phyloP scores from a whole-genome alignment of 2,113 vertebrate species.

The Lates calcarifer region DNA sequence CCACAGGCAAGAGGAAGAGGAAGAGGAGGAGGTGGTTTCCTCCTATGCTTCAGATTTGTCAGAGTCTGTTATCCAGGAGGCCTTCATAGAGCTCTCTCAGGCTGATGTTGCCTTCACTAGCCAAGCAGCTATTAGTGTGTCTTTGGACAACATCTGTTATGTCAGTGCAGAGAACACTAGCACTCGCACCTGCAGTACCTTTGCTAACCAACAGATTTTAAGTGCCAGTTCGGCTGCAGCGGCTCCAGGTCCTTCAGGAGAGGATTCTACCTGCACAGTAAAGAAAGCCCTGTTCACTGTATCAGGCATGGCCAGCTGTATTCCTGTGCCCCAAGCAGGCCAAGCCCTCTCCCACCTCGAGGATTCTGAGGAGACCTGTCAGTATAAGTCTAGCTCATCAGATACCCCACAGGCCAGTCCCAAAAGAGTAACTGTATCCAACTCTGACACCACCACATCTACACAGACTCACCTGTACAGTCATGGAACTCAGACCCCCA shows the following conservation, averaged over 20 bases:
- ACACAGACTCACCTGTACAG: slow-evolving; percentile 75
- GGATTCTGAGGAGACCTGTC: slow-evolving; percentile 77
- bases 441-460: slow-evolving; percentile 79
- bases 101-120: slow-evolving; percentile 92
- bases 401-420: slow-evolving; percentile 64
- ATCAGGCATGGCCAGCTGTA: slow-evolving; percentile 93
- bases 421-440: slow-evolving; percentile 61
- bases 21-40: slow-evolving; percentile 90
- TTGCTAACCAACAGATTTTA: slow-evolving; percentile 77
- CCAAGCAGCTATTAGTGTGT: slow-evolving; percentile 95
- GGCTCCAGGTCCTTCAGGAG: slow-evolving; percentile 69
- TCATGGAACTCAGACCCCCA: slow-evolving; percentile 48
- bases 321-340: slow-evolving; percentile 93
- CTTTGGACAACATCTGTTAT: slow-evolving; percentile 90
- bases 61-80: slow-evolving; percentile 98
- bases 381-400: slow-evolving; percentile 65
- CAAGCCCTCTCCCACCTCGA: slow-evolving; percentile 87
- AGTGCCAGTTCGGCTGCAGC: slow-evolving; percentile 57
- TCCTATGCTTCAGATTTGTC: slow-evolving; percentile 96
- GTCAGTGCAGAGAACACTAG: slow-evolving; percentile 86
- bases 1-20: slow-evolving; percentile 78
- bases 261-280: slow-evolving; percentile 87
- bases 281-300: slow-evolving; percentile 94
- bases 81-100: slow-evolving; percentile 97
- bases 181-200: slow-evolving; percentile 83